phyloP scores from a whole-genome alignment of 2,113 vertebrate genomes.

The Athene noctua region DNA sequence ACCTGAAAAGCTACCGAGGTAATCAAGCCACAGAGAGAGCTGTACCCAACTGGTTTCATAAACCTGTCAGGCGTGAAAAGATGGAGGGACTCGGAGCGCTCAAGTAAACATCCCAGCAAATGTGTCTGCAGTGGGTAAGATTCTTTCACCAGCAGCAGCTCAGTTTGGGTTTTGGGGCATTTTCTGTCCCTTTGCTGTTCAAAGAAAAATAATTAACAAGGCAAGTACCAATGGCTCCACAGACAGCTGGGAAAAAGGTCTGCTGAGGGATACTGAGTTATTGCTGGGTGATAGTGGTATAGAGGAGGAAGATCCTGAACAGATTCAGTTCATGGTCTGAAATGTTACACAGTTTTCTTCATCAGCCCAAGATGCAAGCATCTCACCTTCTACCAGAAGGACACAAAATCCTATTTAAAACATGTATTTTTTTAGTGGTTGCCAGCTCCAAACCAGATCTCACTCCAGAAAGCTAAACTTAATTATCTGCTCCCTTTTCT shows the following conservation, averaged over 20 bases:
- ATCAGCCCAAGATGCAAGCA: background rate
- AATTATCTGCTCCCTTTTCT: background rate
- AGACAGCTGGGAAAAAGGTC: background rate
- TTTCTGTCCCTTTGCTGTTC: background rate
- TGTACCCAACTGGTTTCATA: background rate
- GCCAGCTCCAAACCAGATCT: background rate
- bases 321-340: background rate
- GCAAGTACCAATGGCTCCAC: background rate
- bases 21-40: background rate
- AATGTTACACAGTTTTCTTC: background rate
- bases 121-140: background rate
- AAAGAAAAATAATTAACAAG: background rate
- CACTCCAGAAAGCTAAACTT: background rate
- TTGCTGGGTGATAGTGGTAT: background rate
- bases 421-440: background rate
- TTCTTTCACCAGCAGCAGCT: background rate
- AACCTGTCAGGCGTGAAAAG: background rate
- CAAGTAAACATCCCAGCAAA: background rate
- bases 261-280: background rate
- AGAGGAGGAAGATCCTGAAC: background rate
- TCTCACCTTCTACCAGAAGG: background rate
- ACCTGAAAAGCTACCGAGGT: background rate
- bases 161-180: background rate
- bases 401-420: background rate
- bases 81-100: background rate